Evolutionary conservation across 2,888 invertebrate species (phyloP).

Genomic region (Sinhomidia bicolor): DNA sequence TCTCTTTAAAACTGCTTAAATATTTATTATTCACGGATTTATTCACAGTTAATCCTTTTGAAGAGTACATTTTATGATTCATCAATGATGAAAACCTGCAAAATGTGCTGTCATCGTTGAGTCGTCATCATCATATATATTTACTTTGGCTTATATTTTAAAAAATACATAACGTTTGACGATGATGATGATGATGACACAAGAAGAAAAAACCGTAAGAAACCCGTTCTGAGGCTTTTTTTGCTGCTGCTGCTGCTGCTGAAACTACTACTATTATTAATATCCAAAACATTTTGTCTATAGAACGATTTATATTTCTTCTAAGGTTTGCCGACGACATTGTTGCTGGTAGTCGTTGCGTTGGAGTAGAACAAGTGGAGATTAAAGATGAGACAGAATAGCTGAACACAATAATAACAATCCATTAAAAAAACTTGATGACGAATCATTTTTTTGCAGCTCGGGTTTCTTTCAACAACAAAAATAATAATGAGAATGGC

Average conservation of each 20-base stretch:
- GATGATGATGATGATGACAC: neutral
- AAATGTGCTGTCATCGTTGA: neutral
- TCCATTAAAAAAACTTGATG: too few species aligned
- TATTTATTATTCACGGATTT: neutral
- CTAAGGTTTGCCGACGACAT: neutral
- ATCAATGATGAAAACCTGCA: neutral
- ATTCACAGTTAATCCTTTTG: conserved; percentile 13
- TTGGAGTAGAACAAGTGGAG: neutral
- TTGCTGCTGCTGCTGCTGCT: too few species aligned
- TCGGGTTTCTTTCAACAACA: neutral
- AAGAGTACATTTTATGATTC: neutral
- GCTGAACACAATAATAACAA: neutral
- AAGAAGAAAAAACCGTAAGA: neutral
- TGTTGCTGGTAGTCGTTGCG: neutral
- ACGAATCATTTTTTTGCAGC: conserved; percentile 10
- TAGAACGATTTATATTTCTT: neutral
- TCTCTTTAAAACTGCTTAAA: neutral
- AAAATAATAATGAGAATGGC: neutral
- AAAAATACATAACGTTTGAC: too few species aligned
- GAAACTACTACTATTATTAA: too few species aligned
- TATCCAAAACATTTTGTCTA: neutral
- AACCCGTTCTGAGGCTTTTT: neutral
- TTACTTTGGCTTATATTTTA: neutral
- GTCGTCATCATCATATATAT: neutral
- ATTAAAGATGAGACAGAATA: neutral